Evolutionary conservation across 2,888 invertebrate species (phyloP).

Genomic region (Erebia ligea): DNA sequence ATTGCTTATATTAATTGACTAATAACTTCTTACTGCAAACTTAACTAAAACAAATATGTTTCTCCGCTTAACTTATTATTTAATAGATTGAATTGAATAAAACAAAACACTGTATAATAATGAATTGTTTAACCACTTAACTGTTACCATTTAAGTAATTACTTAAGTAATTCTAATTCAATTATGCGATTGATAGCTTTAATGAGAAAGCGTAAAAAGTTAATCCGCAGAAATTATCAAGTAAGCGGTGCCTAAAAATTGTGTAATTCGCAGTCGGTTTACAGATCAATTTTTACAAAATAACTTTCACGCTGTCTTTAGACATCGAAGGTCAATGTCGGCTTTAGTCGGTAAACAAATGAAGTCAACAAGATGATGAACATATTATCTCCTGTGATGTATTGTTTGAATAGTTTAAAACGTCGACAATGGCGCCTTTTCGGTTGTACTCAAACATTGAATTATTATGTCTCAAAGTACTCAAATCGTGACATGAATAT

Average conservation of each 20-base stretch:
- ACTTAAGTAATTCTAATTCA: neutral
- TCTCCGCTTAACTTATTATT: too few relatives aligned
- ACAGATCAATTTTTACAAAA: slow-evolving; percentile 34
- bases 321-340: slow-evolving; percentile 58
- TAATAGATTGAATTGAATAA: too few relatives aligned
- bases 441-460: too few relatives aligned
- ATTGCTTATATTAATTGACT: too few relatives aligned
- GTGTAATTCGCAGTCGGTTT: slow-evolving; percentile 14
- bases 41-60: too few relatives aligned
- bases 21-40: too few relatives aligned
- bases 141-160: neutral
- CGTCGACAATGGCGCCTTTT: neutral
- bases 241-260: slow-evolving; percentile 10
- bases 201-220: neutral
- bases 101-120: too few relatives aligned
- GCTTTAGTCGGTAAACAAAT: slow-evolving; percentile 40
- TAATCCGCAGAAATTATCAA: neutral
- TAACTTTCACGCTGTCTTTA: slow-evolving; percentile 53
- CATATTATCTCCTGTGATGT: neutral
- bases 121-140: neutral
- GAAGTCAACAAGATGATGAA: slow-evolving; percentile 30
- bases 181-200: slow-evolving; percentile 7
- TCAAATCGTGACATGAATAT: too few relatives aligned
- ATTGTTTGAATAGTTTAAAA: slow-evolving; percentile 7
- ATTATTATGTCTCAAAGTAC: too few relatives aligned